Conservation (phyloP, 2,797 vertebrate genomes). For the Pyrocephalus nanus region DNA sequence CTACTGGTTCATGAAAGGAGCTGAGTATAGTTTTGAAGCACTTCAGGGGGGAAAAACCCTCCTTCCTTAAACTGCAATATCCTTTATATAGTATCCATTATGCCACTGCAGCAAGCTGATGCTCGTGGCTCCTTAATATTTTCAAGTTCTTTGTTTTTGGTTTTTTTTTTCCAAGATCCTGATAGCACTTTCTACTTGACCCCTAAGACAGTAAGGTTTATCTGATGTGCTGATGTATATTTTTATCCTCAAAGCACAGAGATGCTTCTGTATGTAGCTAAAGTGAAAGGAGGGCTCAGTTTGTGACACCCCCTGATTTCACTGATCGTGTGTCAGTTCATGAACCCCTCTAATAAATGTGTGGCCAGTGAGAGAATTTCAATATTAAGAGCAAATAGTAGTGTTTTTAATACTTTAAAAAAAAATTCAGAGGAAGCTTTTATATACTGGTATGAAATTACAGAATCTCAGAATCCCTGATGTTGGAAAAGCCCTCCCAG, state of each 20-base stretch:
- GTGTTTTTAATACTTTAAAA: neutral
- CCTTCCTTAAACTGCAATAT: neutral
- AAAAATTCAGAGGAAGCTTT: neutral
- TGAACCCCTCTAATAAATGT: neutral
- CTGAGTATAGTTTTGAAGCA: neutral
- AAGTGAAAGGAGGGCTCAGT: neutral
- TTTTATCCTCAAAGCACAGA: neutral
- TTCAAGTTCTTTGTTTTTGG: neutral
- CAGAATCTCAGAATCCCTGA: too few species aligned
- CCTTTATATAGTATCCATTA: too few species aligned
- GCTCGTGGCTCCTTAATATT: neutral
- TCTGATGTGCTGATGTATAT: neutral
- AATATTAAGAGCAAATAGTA: neutral
- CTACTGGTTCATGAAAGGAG: neutral
- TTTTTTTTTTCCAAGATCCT: neutral
- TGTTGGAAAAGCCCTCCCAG: too few species aligned
- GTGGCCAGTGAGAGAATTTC: neutral
- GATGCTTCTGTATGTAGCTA: neutral
- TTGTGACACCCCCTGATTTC: neutral
- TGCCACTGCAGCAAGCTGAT: neutral
- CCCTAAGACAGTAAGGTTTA: neutral
- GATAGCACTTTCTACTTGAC: neutral
- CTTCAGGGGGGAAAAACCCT: neutral
- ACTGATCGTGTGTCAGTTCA: neutral
- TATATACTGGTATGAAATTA: neutral